Conservation (phyloP, 2,113 vertebrate species). For the Steatornis caripensis region DNA sequence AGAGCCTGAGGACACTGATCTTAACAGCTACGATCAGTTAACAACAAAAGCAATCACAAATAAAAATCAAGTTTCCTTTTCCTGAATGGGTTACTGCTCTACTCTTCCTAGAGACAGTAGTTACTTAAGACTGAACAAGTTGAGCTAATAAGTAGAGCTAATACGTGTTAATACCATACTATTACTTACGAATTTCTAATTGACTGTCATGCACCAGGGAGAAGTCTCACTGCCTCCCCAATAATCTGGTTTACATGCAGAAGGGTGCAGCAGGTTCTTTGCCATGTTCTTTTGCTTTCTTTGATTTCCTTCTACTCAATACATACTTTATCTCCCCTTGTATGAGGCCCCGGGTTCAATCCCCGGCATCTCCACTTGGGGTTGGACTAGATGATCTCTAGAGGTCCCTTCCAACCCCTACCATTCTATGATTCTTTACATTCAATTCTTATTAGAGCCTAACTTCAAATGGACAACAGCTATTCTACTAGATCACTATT, state of each 20-base stretch:
- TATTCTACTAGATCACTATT: neutral
- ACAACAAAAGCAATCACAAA: neutral
- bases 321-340: neutral
- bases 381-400: no score
- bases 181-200: neutral
- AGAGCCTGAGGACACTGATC: neutral
- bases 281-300: neutral
- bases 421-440: no score
- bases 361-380: slow-evolving; percentile 69
- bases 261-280: neutral
- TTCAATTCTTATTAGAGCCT: neutral
- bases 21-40: neutral
- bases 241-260: neutral
- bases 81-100: neutral
- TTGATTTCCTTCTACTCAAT: neutral
- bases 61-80: neutral
- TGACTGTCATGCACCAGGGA: neutral
- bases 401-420: no score
- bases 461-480: neutral
- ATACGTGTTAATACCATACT: neutral
- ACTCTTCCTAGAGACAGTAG: neutral
- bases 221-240: neutral
- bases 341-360: slow-evolving; percentile 78
- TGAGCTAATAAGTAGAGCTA: no score
- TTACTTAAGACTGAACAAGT: neutral